phyloP scores from a whole-genome alignment of 2,797 vertebrate species.

The Rhinophrynus dorsalis region DNA sequence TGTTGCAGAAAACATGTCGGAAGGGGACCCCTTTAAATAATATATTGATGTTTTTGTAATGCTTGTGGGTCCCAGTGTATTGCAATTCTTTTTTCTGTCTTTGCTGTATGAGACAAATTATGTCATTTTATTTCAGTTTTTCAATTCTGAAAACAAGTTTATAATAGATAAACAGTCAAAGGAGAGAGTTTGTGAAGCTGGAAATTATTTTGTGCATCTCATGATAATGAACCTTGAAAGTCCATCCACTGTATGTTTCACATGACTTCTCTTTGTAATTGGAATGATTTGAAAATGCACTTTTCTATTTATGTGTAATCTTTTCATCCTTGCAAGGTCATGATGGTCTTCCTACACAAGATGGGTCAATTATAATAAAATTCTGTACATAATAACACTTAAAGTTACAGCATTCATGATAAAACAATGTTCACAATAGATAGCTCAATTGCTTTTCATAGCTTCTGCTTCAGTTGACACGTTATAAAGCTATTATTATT shows the following conservation, averaged over 20 bases:
- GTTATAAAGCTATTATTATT: conserved; percentile 3
- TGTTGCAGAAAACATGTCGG: too few relatives aligned
- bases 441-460: background rate
- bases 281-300: background rate
- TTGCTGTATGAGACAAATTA: too few relatives aligned
- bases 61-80: too few relatives aligned
- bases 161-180: background rate
- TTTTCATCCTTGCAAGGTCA: background rate
- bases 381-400: background rate
- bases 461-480: background rate
- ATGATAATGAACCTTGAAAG: conserved; percentile 26
- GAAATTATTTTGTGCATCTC: conserved; percentile 7
- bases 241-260: background rate
- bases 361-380: background rate
- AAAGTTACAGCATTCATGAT: conserved; percentile 2
- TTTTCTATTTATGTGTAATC: conserved; percentile 2
- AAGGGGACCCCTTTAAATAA: too few relatives aligned
- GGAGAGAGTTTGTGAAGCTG: background rate
- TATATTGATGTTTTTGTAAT: too few relatives aligned
- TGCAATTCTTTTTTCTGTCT: too few relatives aligned
- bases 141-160: background rate
- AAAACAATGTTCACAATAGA: background rate
- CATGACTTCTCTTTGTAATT: conserved; percentile 18
- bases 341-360: background rate
- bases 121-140: background rate